Conservation (phyloP, 1,140 invertebrate genomes). For the Trissolcus basalis region DNA sequence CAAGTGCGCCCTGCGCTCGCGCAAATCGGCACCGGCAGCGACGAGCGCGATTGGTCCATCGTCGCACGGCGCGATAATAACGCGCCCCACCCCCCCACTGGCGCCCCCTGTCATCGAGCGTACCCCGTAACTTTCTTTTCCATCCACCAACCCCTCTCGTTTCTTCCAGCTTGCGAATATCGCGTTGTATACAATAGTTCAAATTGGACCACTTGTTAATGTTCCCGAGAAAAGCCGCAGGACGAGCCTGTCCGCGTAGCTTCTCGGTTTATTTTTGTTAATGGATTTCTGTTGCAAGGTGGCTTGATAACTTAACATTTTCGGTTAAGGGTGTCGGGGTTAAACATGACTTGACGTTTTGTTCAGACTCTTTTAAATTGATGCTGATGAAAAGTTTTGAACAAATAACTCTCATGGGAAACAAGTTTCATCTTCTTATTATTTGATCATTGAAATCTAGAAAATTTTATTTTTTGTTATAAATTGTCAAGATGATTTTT, state of each 20-base stretch:
- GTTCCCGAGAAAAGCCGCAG: background rate
- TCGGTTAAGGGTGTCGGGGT: no score
- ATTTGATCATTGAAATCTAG: no score
- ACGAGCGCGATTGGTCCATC: constrained; percentile 54
- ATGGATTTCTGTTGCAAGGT: background rate
- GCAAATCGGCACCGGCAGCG: constrained; percentile 38
- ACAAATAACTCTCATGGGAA: no score
- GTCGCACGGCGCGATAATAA: constrained; percentile 52
- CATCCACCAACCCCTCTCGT: background rate
- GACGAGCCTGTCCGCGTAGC: background rate
- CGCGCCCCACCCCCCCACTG: constrained; percentile 37
- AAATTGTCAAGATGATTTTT: no score
- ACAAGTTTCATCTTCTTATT: no score
- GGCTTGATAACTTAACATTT: no score
- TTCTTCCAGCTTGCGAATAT: no score
- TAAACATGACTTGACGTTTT: no score
- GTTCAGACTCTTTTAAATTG: no score
- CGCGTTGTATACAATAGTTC: no score
- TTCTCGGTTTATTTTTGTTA: constrained; percentile 1
- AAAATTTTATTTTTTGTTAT: no score
- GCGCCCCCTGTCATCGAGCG: constrained; percentile 19
- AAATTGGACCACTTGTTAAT: constrained; percentile 34
- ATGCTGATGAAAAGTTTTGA: no score
- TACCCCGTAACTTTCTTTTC: constrained; percentile 6
- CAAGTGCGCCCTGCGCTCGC: constrained; percentile 62